These are phyloP conservation scores for Leucophenga maculata DNA, from an alignment of 2,888 invertebrate genomes.

Conservation along the genomic window DNA sequence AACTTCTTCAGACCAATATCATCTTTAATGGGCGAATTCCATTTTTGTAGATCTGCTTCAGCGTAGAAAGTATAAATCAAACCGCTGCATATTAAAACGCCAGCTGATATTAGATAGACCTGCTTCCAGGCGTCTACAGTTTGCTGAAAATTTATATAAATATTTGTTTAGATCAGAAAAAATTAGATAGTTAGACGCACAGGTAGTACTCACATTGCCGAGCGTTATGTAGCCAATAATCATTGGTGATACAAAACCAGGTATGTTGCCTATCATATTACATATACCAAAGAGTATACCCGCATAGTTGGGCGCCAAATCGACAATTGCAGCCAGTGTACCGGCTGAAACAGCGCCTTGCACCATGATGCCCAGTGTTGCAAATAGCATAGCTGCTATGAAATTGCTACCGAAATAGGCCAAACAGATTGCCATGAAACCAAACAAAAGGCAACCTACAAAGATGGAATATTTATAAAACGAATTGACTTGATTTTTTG, in stretches of 20 bases:
- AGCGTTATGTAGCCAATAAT: conserved; percentile 78
- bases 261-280: conserved; percentile 75
- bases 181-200: no score
- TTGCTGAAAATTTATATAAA: conserved; percentile 72
- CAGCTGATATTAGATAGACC: conserved; percentile 75
- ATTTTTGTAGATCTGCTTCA: conserved; percentile 75
- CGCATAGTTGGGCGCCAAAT: conserved; percentile 77
- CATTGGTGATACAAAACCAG: conserved; percentile 77
- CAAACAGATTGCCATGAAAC: conserved; percentile 76
- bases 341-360: conserved; percentile 81
- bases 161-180: not conserved
- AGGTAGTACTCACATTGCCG: conserved; percentile 75
- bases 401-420: conserved; percentile 79
- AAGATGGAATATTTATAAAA: no score
- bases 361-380: conserved; percentile 76
- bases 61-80: conserved; percentile 74
- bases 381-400: conserved; percentile 75
- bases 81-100: conserved; percentile 74
- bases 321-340: conserved; percentile 78
- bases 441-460: conserved; percentile 76
- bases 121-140: conserved; percentile 77
- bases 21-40: conserved; percentile 72
- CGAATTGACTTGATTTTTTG: no score
- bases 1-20: conserved; percentile 61
- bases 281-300: conserved; percentile 77